Evolutionary conservation across 2,113 vertebrate genomes (phyloP), one percentile per base, ranked within the genome.

Genomic region (Erinaceus europaeus): DNA sequence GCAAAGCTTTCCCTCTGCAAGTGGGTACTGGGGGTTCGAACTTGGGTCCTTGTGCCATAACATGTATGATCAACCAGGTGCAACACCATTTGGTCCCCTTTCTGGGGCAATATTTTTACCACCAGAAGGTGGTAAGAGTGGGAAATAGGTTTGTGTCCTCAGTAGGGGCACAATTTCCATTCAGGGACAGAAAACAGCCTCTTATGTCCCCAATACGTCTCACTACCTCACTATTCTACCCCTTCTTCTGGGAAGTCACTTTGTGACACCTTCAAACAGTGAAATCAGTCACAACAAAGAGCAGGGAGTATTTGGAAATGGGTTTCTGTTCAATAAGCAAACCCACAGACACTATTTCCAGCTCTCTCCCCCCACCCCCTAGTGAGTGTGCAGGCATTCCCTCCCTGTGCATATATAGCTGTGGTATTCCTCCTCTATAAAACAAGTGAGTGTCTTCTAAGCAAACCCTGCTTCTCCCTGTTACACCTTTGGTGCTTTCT

Each of bases 291-390:
- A 36, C 27, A 18, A 65, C 17, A 78, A 79, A 82, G 13, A 50
- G 32, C 6, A 9, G 23, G 40, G 34, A 44, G 6, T 40, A 15
- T 69, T 29, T 75, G 75, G 17, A 69, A 73, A 61, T 1, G 53
- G 50, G 36, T 15, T 55, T 53, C 71, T 72, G 18, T 72, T 25
- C 36, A 32, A 21, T 5, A 73, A 20, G 38, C 52, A 48, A 3
- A 68, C 3, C 20, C 23, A 27, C 1, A 7, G 27, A 20, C 13
- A 12, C 6, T 29, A 11, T 0, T 0, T 6, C 34, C 55, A 20
- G 27, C 14, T 14, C 2, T 62, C 46, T 1, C 6, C 29, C 8
- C 34, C 32, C n/a, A 42, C 3, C 5, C 15, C 38, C 18, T 6
- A 29, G 13, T 25, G 21, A 42, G 32, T 6, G 25, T 6, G 34